Conservation (phyloP, 1,140 invertebrate species). For the Ladona fulva region DNA sequence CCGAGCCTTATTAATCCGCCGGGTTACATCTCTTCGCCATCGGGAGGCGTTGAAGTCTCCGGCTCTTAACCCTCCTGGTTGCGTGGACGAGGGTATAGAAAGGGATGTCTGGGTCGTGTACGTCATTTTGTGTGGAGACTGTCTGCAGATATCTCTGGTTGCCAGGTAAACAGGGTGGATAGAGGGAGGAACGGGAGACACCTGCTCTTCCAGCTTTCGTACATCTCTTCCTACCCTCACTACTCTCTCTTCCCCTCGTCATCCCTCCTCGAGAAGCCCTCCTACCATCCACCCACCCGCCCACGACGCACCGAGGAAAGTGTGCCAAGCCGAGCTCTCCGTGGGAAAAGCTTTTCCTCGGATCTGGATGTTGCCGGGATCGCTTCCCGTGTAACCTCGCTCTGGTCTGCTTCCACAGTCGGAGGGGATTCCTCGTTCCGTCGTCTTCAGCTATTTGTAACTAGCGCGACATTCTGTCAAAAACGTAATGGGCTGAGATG, state of each 20-base stretch:
- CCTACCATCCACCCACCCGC: background rate
- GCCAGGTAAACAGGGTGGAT: background rate
- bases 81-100: background rate
- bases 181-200: background rate
- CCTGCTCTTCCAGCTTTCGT: conserved; percentile 2
- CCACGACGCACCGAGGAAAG: background rate
- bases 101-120: background rate
- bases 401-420: no score
- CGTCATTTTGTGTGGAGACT: background rate
- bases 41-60: no score
- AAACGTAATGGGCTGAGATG: no score
- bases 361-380: background rate
- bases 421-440: no score
- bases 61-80: background rate
- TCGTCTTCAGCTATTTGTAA: no score
- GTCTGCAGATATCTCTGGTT: background rate
- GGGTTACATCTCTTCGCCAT: no score
- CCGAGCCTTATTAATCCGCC: no score
- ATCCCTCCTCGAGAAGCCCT: background rate
- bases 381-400: background rate
- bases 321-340: background rate
- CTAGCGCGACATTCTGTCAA: no score
- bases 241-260: background rate
- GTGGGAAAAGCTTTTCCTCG: background rate
- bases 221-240: background rate